phyloP scores from a whole-genome alignment of 2,797 vertebrate genomes.

The Oryzias sinensis region DNA sequence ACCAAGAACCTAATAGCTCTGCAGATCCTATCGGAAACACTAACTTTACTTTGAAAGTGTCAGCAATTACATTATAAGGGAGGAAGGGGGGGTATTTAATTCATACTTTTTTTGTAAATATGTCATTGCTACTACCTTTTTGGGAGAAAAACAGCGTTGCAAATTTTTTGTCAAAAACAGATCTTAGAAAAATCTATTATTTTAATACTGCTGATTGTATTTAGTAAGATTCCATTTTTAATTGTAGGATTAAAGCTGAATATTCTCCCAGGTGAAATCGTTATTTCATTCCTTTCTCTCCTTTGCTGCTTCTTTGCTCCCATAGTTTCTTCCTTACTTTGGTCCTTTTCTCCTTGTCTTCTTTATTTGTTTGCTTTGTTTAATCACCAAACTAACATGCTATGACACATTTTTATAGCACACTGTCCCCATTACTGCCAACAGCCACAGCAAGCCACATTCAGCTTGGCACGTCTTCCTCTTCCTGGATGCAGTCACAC shows the following conservation, averaged over 20 bases:
- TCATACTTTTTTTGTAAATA: neutral
- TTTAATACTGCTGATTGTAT: neutral
- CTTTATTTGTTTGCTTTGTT: constrained; percentile 61
- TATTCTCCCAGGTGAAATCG: neutral
- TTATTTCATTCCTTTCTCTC: constrained; percentile 4
- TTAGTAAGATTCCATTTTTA: neutral
- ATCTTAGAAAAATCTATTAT: neutral
- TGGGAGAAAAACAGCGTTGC: no score
- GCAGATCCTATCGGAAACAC: constrained; percentile 49
- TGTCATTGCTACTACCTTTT: no score
- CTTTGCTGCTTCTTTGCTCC: constrained; percentile 6
- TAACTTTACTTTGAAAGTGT: constrained; percentile 36
- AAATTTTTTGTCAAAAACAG: no score
- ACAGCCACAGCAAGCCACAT: constrained; percentile 49
- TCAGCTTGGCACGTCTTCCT: constrained; percentile 42
- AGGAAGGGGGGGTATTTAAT: constrained; percentile 1
- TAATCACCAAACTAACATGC: constrained; percentile 60
- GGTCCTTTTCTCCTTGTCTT: constrained; percentile 30
- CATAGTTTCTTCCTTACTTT: constrained; percentile 9
- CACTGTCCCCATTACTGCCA: constrained; percentile 44
- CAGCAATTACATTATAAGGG: constrained; percentile 1
- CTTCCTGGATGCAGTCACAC: constrained; percentile 34
- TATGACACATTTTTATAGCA: constrained; percentile 60
- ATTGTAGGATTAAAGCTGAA: constrained; percentile 6
- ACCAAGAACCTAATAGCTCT: constrained; percentile 64